These are phyloP conservation scores for Syngnathus rostellatus DNA, from an alignment of 2,797 vertebrate species.

Conservation along the genomic window DNA sequence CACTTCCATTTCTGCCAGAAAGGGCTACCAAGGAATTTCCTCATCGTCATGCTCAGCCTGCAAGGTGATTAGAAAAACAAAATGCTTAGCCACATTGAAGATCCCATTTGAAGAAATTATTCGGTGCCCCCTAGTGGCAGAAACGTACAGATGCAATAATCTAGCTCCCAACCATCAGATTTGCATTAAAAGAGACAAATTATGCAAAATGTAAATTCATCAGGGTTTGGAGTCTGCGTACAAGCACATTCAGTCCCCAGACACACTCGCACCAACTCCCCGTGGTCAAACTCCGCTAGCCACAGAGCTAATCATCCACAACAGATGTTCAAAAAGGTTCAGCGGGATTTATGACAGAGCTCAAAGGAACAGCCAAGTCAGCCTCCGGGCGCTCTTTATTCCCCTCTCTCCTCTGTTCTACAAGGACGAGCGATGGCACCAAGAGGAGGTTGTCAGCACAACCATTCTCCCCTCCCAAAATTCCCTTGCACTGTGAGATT, in stretches of 20 bases:
- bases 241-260: conserved; percentile 25
- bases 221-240: not conserved
- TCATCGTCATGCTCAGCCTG: not conserved
- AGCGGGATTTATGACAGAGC: conserved; percentile 68
- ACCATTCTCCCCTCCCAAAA: conserved; percentile 44
- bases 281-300: conserved; percentile 64
- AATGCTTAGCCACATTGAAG: not conserved
- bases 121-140: not conserved
- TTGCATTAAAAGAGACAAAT: conserved; percentile 18
- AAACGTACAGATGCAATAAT: not conserved
- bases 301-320: conserved; percentile 71
- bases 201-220: conserved; percentile 38
- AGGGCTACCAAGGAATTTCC: not conserved
- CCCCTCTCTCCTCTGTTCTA: conserved; percentile 47
- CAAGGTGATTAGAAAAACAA: not conserved
- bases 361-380: conserved; percentile 71
- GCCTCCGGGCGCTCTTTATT: conserved; percentile 63
- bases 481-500: conserved; percentile 41
- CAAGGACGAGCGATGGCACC: conserved; percentile 64
- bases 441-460: conserved; percentile 60
- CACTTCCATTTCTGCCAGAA: not conserved
- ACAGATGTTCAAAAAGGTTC: conserved; percentile 73
- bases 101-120: not conserved
- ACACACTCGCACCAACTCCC: conserved; percentile 51
- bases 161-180: not conserved